Evolutionary conservation across 1,140 invertebrate genomes (phyloP).

Genomic region (Saxidomus purpurata): DNA sequence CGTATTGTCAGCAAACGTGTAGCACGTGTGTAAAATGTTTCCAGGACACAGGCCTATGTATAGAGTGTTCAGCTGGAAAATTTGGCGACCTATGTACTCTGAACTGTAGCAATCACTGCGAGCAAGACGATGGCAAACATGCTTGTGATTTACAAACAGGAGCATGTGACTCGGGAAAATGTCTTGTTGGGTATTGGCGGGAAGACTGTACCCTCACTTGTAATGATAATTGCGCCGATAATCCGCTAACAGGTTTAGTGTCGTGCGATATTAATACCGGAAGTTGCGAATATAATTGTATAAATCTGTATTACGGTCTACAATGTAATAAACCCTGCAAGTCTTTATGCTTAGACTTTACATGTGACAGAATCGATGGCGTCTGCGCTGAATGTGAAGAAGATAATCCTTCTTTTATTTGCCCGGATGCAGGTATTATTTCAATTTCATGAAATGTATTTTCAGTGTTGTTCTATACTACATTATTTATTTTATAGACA

Average conservation of each 20-base stretch:
- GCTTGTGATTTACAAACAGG: not conserved
- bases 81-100: slow-evolving; percentile 18
- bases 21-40: slow-evolving; percentile 24
- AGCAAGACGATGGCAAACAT: not conserved
- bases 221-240: slow-evolving; percentile 24
- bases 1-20: slow-evolving; percentile 42
- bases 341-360: not conserved
- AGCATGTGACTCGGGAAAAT: not conserved
- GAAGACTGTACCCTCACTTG: slow-evolving; percentile 1
- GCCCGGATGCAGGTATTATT: slow-evolving; percentile 40
- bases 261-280: slow-evolving; percentile 24
- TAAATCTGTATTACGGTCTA: slow-evolving; percentile 2
- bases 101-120: slow-evolving; percentile 35
- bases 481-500: too few species aligned
- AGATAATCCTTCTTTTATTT: slow-evolving; percentile 6
- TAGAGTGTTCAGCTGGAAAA: slow-evolving; percentile 21
- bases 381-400: slow-evolving; percentile 55
- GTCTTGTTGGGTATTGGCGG: slow-evolving; percentile 16
- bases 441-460: too few species aligned
- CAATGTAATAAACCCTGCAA: slow-evolving; percentile 8
- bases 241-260: slow-evolving; percentile 2
- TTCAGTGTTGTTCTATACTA: too few species aligned
- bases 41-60: slow-evolving; percentile 31
- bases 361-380: slow-evolving; percentile 43
- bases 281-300: slow-evolving; percentile 2